Evolutionary conservation across 2,797 vertebrate species (phyloP).

Genomic region (Gymnoscopelus microlampas): DNA sequence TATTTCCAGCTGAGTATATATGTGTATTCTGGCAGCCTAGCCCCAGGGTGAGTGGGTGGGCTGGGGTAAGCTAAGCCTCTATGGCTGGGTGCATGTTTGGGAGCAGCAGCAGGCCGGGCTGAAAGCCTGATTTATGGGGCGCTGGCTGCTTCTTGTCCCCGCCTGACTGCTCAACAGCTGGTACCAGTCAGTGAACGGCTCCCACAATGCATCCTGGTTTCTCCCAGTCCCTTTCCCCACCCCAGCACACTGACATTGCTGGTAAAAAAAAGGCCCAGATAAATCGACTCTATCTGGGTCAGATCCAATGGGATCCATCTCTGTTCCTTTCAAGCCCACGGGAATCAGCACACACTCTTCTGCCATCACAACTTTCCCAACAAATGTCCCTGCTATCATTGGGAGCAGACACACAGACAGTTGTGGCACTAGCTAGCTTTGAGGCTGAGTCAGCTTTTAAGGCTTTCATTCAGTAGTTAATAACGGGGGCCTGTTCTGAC

Average conservation of each 20-base stretch:
- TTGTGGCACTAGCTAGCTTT: background rate
- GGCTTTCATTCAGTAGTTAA: constrained; percentile 14
- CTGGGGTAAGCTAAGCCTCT: constrained; percentile 33
- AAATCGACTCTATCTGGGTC: constrained; percentile 5
- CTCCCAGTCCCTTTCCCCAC: constrained; percentile 9
- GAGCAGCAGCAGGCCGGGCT: constrained; percentile 25
- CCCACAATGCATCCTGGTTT: constrained; percentile 47
- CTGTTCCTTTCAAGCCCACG: constrained; percentile 1
- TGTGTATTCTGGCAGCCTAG: constrained; percentile 35
- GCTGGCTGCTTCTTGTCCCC: constrained; percentile 8
- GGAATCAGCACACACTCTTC: background rate
- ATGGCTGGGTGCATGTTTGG: constrained; percentile 35
- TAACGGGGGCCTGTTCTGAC: constrained; percentile 10
- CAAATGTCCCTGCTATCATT: constrained; percentile 16
- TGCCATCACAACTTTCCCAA: constrained; percentile 20
- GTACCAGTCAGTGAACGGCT: constrained; percentile 55
- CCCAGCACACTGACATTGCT: constrained; percentile 15
- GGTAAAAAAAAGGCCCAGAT: constrained; percentile 13
- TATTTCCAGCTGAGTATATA: constrained; percentile 46
- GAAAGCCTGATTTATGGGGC: constrained; percentile 50
- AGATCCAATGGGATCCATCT: constrained; percentile 16
- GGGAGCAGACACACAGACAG: background rate
- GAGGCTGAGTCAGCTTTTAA: constrained; percentile 1
- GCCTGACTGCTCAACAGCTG: constrained; percentile 55
- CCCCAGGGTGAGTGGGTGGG: constrained; percentile 51